Conservation (phyloP, 2,888 invertebrate species). For the Hirtodrosophila alboralis region DNA sequence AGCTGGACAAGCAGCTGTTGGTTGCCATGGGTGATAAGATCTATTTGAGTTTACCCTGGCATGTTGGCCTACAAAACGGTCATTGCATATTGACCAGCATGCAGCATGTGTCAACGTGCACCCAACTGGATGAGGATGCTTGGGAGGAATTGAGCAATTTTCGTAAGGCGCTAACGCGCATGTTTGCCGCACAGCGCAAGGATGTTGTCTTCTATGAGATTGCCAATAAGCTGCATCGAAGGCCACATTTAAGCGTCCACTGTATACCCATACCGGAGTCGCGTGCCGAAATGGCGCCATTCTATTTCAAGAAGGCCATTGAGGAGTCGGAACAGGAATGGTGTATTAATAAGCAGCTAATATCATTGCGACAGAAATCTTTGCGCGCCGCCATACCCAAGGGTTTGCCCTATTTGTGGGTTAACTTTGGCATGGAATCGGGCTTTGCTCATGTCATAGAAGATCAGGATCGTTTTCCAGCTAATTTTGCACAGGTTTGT, state of each 20-base stretch:
- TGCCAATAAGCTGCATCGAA: conserved; percentile 89
- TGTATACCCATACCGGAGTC: conserved; percentile 90
- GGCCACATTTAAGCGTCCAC: conserved; percentile 94
- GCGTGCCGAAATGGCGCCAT: conserved; percentile 94
- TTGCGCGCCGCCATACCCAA: conserved; percentile 94
- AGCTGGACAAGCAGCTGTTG: conserved; percentile 93
- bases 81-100: conserved; percentile 95
- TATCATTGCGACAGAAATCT: conserved; percentile 88
- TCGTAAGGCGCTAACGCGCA: conserved; percentile 90
- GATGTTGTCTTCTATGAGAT: conserved; percentile 97
- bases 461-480: conserved; percentile 93
- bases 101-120: conserved; percentile 91
- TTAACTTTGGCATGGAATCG: conserved; percentile 95
- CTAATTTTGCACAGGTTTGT: conserved; percentile 93
- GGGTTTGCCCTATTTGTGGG: conserved; percentile 96
- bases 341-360: conserved; percentile 96
- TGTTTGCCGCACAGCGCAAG: conserved; percentile 89
- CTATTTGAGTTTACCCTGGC: conserved; percentile 93
- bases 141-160: conserved; percentile 93
- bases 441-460: conserved; percentile 99
- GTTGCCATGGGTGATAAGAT: conserved; percentile 91
- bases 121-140: conserved; percentile 96
- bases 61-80: conserved; percentile 91
- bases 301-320: conserved; percentile 99
- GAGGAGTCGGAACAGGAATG: conserved; percentile 97